Conservation (phyloP, 1,140 invertebrate species). For the Hormaphis cornu region DNA sequence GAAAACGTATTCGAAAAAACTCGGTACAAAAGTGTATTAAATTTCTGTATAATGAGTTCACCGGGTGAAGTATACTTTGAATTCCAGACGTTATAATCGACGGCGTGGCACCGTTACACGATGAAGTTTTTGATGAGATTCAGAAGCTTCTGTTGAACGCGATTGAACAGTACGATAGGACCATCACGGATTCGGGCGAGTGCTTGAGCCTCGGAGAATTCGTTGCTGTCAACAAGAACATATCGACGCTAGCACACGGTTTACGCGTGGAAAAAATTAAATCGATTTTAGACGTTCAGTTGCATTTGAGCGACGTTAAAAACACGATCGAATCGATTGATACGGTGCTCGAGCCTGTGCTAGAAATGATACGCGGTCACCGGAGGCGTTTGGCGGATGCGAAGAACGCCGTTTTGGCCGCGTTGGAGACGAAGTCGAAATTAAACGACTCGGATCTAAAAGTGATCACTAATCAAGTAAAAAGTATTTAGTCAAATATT, state of each 20-base stretch:
- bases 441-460: not conserved
- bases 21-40: not conserved
- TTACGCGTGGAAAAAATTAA: not conserved
- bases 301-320: not conserved
- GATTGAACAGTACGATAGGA: not conserved
- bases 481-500: not conserved
- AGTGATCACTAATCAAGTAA: not conserved
- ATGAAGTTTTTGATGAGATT: not conserved
- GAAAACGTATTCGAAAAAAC: not conserved
- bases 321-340: not conserved
- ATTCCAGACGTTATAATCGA: not conserved
- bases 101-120: not conserved
- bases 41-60: no score
- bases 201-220: not conserved
- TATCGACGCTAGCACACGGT: not conserved
- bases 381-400: not conserved
- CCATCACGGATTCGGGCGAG: not conserved
- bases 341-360: not conserved
- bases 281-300: not conserved
- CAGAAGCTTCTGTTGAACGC: not conserved
- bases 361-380: not conserved
- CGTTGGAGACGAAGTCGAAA: not conserved
- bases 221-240: not conserved
- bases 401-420: not conserved
- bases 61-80: no score